A percentile compares a stretch with the other conserved stretches of the same genome.
These are phyloP conservation scores for Spodoptera exigua DNA, from an alignment of 2,888 invertebrate species.

Conservation along the genomic window DNA sequence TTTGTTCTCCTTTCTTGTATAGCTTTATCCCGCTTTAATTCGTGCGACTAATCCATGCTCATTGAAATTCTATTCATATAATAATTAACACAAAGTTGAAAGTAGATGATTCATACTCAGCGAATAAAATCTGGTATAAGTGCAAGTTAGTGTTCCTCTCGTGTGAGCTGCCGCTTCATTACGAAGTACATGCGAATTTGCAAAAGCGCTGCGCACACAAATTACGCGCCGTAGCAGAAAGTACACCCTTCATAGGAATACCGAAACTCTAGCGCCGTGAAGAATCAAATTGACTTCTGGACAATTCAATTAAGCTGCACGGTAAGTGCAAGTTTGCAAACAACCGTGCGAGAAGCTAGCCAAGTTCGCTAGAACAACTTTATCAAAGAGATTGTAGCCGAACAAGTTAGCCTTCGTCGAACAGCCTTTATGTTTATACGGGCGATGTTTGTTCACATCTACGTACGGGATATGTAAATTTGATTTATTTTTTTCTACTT, in stretches of 20 bases:
- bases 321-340: constrained; percentile 86
- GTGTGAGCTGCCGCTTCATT: constrained; percentile 1
- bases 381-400: constrained; percentile 78
- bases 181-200: constrained; percentile 16
- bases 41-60: neutral
- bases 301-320: constrained; percentile 86
- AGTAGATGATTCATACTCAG: neutral
- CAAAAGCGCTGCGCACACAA: constrained; percentile 20
- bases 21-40: neutral
- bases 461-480: constrained; percentile 56
- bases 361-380: constrained; percentile 77
- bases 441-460: constrained; percentile 55
- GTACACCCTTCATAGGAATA: constrained; percentile 34
- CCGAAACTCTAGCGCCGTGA: constrained; percentile 63
- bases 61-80: neutral
- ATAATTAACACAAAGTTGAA: neutral
- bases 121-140: neutral
- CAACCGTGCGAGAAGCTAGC: constrained; percentile 75
- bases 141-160: neutral
- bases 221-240: constrained; percentile 19
- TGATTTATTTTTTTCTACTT: constrained; percentile 57
- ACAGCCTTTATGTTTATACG: constrained; percentile 54
- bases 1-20: neutral
- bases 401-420: constrained; percentile 80
- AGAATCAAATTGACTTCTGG: constrained; percentile 84